phyloP scores from a whole-genome alignment of 2,888 invertebrate genomes.

The Dinocampus coccinellae region DNA sequence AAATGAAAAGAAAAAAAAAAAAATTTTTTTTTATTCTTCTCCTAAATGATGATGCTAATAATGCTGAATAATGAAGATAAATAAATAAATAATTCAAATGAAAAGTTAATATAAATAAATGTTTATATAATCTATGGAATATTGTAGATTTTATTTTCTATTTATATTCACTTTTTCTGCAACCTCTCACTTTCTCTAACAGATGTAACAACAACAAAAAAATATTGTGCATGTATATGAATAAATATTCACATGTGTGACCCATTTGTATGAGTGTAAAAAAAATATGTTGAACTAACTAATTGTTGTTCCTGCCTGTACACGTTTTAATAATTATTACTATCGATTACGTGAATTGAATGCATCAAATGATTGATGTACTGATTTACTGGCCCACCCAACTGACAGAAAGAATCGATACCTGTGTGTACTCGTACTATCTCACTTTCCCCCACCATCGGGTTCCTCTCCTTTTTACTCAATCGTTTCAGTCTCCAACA shows the following conservation, averaged over 20 bases:
- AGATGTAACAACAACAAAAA: too few species aligned
- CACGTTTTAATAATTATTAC: conserved; percentile 45
- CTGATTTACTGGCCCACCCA: conserved; percentile 40
- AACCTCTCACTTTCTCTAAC: too few species aligned
- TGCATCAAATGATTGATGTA: conserved; percentile 41
- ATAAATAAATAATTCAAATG: not conserved
- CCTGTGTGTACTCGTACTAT: not conserved
- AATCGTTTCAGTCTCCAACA: conserved; percentile 15
- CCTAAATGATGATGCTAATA: not conserved
- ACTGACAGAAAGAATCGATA: conserved; percentile 32
- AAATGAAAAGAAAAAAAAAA: too few species aligned
- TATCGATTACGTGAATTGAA: conserved; percentile 41
- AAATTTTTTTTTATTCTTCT: too few species aligned
- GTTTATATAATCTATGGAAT: not conserved
- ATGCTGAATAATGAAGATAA: not conserved
- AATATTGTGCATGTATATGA: too few species aligned
- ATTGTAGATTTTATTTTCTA: too few species aligned
- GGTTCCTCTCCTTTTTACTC: conserved; percentile 13
- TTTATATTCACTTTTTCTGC: too few species aligned
- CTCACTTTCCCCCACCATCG: conserved; percentile 11
- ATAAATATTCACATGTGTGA: conserved; percentile 2
- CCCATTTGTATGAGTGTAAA: not conserved
- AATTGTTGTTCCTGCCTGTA: conserved; percentile 24
- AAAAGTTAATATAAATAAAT: not conserved
- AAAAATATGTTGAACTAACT: conserved; percentile 29